These are phyloP conservation scores for Paedocypris micromegethes DNA, from an alignment of 2,797 vertebrate species.

Conservation along the genomic window DNA sequence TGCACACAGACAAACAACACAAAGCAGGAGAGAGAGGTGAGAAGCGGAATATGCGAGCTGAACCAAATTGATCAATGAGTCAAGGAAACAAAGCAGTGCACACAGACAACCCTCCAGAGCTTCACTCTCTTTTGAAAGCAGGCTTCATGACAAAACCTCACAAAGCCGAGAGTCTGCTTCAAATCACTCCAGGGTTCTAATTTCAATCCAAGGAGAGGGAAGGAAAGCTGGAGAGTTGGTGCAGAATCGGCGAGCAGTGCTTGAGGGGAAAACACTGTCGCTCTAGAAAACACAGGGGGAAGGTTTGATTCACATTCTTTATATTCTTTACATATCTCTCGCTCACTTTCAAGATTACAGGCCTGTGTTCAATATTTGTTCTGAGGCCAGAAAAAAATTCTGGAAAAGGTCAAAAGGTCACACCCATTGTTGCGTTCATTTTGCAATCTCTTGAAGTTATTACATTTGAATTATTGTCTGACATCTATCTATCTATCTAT, in stretches of 20 bases:
- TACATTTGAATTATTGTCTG: too few species aligned
- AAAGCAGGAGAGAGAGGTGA: neutral
- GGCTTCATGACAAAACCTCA: conserved; percentile 26
- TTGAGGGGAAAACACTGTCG: conserved; percentile 1
- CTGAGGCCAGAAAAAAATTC: too few species aligned
- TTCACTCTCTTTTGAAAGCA: conserved; percentile 3
- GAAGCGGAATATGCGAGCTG: conserved; percentile 4
- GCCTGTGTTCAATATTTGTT: neutral
- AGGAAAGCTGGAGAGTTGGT: conserved; percentile 7
- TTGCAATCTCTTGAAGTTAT: too few species aligned
- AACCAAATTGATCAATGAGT: conserved; percentile 18
- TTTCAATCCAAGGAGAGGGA: conserved; percentile 16
- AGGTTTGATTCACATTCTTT: neutral
- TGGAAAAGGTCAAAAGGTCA: too few species aligned
- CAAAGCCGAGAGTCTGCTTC: conserved; percentile 1
- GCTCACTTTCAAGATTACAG: conserved; percentile 1
- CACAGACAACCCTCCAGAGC: neutral
- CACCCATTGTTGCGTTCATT: too few species aligned
- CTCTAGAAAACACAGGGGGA: conserved; percentile 25
- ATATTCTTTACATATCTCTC: too few species aligned
- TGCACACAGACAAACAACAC: neutral
- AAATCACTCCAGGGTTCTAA: conserved; percentile 4
- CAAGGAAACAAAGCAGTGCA: conserved; percentile 14
- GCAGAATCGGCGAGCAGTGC: neutral
- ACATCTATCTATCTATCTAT: too few species aligned